Evolutionary conservation across 2,888 invertebrate species (phyloP).

Genomic region (Mesopsocus fuscifrons): DNA sequence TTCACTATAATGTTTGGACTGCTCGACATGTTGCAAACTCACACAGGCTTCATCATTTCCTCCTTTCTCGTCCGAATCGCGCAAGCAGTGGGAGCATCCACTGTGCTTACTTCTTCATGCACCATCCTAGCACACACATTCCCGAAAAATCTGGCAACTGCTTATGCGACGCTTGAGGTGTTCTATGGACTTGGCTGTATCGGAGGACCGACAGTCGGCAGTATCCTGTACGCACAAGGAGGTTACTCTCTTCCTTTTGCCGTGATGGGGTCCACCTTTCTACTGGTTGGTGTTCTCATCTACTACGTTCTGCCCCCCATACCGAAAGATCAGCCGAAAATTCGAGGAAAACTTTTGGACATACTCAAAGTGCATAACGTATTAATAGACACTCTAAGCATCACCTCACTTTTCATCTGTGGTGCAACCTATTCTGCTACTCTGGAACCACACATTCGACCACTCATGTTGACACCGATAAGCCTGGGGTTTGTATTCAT

Average conservation of each 20-base stretch:
- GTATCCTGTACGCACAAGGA: slow-evolving; percentile 23
- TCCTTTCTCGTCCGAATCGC: slow-evolving; percentile 27
- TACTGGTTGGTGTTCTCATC: slow-evolving; percentile 22
- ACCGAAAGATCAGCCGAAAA: slow-evolving; percentile 1
- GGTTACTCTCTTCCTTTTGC: slow-evolving; percentile 30
- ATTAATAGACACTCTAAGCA: slow-evolving; percentile 21
- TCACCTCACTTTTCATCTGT: slow-evolving; percentile 22
- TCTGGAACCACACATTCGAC: slow-evolving; percentile 30
- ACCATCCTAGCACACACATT: slow-evolving; percentile 29
- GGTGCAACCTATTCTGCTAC: slow-evolving; percentile 34
- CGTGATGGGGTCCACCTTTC: slow-evolving; percentile 24
- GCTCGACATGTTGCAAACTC: slow-evolving; percentile 19
- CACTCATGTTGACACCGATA: slow-evolving; percentile 24
- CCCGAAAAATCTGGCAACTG: slow-evolving; percentile 28
- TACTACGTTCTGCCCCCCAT: slow-evolving; percentile 22
- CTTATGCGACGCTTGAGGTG: slow-evolving; percentile 26
- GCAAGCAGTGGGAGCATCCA: slow-evolving; percentile 26
- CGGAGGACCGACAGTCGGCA: slow-evolving; percentile 24
- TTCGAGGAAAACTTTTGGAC: slow-evolving; percentile 6
- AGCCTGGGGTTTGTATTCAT: slow-evolving; percentile 26
- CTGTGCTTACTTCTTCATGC: slow-evolving; percentile 27
- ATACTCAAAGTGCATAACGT: slow-evolving; percentile 22
- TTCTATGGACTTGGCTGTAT: slow-evolving; percentile 25
- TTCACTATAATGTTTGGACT: too few species aligned
- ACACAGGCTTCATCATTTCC: slow-evolving; percentile 23